Evolutionary conservation across 2,113 vertebrate species (phyloP), one percentile per base, ranked within the genome.

Genomic region (Pomatorhinus ruficollis): DNA sequence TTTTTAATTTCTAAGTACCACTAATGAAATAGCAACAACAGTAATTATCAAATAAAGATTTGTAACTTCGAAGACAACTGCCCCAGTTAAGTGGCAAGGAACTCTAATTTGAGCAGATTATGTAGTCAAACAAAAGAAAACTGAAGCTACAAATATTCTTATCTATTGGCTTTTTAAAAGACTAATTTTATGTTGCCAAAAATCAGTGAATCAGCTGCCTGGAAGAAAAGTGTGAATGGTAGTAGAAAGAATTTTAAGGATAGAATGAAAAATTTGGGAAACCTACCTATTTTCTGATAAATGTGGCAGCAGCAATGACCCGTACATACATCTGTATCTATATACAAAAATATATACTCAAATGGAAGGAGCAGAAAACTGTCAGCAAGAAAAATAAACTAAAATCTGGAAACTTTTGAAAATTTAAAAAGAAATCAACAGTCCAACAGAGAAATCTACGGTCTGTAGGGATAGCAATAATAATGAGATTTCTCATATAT

Each of bases 401-500:
- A 40, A 79, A 82, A 77, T 24, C 25, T 83, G n/a, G 11, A 57
- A 45, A 80, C 2, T 37, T 59, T 17, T 35, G 31, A 49, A 68
- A 79, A 49, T 4, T 47, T 11, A 2, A 70, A 42, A 70, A 53
- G 31, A 52, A 87, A 60, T 24, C 13, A 54, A 35, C 20, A 40
- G 3, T 12, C 37, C 22, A n/a, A 24, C 40, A 17, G 6, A 76
- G 7, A 49, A 56, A 52, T 44, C 14, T 39, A 1, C 37, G 4
- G 1, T 42, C 18, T 2, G 0, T n/a, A 50, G 6, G 4, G 20
- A 53, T 15, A 52, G 44, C 21, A 12, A 54, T 6, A 68, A 74
- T 16, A 64, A 69, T 6, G 27, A 72, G 13, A 56, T 80, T 90
- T 88, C 56, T 52, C 5, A 44, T 47, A 14, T 4, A 19, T 42